Base-by-base conservation (phyloP, 1,140 invertebrate species). In the Harpegnathos saltator region DNA sequence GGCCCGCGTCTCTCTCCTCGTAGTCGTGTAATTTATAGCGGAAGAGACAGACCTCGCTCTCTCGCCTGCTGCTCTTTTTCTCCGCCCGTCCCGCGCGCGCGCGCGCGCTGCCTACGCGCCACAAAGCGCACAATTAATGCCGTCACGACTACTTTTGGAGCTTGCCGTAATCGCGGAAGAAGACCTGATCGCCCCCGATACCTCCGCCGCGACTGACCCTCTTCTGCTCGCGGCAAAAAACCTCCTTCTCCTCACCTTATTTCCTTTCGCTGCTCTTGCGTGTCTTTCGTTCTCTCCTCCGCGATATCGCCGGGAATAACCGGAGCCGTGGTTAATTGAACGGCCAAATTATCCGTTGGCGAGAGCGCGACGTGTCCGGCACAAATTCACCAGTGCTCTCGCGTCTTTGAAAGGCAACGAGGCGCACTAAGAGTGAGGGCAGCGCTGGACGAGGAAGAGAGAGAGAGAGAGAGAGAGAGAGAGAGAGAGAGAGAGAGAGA, bases 21-120 rank as follows among this genome's bases (percentile, higher is more conserved):
- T 91, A 90, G 89, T 86, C 85, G 90, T 92, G 84, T 92, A 93
- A 93, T 92, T 93, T 92, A 92, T 92, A 91, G 91, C 90, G 84
- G 85, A 87, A 92, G 90, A 89, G 90, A 89, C 89, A 86, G 82
- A 17, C 52, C 24, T 38, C 17, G 5, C n/a, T 38, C 14, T 66
- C 48, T 38, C n/a, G n/a, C 12, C n/a, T 24, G 12, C 26, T n/a
- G 3, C 1, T 3, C 63, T 33, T 74, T 33, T 14, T n/a, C n/a
- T n/a, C n/a, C n/a, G n/a, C n/a, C n/a, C n/a, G n/a, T n/a, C 11
- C 29, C 38, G 26, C 61, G 12, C 33, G 5, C 12, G 1, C 44
- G 11, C 38, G n/a, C 59, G 48, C 54, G 24, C 63, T 59, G 61
- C 83, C 38, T 81, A 24, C 65, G 65, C 52, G 68, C 63, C 58